These are phyloP conservation scores for Archilochus colubris DNA, from an alignment of 2,113 vertebrate species.

Conservation along the genomic window DNA sequence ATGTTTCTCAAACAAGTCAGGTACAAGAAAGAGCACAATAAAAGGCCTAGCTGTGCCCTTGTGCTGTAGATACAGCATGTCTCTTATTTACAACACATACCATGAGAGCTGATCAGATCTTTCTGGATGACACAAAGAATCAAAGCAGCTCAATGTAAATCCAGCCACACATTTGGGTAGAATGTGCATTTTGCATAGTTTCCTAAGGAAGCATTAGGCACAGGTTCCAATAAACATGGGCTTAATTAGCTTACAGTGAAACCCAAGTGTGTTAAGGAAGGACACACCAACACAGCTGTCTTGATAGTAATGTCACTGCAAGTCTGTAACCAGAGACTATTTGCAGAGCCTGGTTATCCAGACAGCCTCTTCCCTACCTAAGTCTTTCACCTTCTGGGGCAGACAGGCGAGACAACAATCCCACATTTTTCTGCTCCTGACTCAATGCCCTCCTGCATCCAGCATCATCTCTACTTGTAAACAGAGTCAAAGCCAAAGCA, in stretches of 20 bases:
- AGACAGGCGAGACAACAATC: not conserved
- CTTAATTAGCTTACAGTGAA: slow-evolving; percentile 1
- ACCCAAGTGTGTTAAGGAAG: not conserved
- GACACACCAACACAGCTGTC: not conserved
- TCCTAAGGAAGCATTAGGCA: not conserved
- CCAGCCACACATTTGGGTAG: not conserved
- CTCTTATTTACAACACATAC: not conserved
- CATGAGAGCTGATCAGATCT: not conserved
- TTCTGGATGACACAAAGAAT: not conserved
- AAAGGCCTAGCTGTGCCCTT: not conserved
- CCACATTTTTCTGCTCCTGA: not conserved
- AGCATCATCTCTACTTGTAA: not conserved
- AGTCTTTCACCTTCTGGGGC: not conserved
- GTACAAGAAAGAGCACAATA: not conserved
- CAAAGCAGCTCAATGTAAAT: not conserved
- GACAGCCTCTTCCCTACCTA: not conserved
- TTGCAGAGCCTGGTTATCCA: not conserved
- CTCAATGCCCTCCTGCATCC: not conserved
- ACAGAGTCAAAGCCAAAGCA: slow-evolving; percentile 19
- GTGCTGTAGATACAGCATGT: not conserved
- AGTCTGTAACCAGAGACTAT: not conserved
- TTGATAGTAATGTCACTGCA: not conserved
- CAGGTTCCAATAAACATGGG: not conserved
- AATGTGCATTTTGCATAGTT: not conserved
- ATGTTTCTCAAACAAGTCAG: not conserved